phyloP scores from a whole-genome alignment of 2,888 invertebrate genomes.

The Tetheella fluctuosa region DNA sequence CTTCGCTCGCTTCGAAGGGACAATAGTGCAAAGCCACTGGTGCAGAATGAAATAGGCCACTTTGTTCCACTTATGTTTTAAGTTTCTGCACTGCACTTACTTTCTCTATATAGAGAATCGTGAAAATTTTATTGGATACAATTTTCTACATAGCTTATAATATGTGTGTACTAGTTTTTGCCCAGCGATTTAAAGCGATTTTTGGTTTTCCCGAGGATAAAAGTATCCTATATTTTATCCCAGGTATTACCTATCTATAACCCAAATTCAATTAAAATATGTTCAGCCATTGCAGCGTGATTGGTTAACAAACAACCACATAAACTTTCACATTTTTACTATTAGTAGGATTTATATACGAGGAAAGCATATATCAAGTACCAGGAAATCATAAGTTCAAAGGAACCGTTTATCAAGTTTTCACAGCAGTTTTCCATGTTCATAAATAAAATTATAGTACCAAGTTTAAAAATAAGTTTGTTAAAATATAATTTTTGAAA shows the following conservation, averaged over 20 bases:
- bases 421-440: no score
- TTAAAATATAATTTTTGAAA: not conserved
- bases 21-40: not conserved
- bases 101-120: not conserved
- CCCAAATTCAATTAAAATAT: no score
- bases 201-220: no score
- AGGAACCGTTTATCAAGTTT: not conserved
- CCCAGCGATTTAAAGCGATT: no score
- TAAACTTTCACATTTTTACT: no score
- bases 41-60: conserved; percentile 2
- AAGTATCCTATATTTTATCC: no score
- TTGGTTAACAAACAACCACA: no score
- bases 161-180: no score
- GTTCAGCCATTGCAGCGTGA: no score
- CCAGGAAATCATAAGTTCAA: not conserved
- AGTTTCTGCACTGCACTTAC: not conserved
- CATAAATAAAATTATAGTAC: not conserved
- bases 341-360: no score
- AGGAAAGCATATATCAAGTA: not conserved
- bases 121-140: not conserved
- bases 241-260: no score
- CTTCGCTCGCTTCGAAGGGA: not conserved
- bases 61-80: conserved; percentile 8
- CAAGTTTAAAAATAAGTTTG: not conserved
- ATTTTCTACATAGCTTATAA: no score